These are phyloP conservation scores for Propsilocerus akamusi DNA, from an alignment of 1,140 invertebrate species.

Conservation along the genomic window DNA sequence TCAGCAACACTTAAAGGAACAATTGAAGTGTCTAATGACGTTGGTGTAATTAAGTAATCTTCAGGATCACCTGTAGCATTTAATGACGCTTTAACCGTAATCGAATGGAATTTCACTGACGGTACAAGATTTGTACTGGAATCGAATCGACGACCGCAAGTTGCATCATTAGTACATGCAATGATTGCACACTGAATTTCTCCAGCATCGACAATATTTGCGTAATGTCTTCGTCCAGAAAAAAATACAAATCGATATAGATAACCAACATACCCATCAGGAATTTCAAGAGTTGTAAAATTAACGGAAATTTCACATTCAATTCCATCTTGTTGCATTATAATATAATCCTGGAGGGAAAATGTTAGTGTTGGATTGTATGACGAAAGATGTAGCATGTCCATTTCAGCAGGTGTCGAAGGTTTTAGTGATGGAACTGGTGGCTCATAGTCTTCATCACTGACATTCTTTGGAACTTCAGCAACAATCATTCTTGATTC, in stretches of 20 bases:
- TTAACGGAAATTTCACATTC: not conserved
- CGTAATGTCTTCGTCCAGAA: not conserved
- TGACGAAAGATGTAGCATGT: not conserved
- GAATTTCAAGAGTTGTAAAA: not conserved
- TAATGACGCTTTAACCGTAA: constrained; percentile 11
- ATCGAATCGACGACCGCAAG: constrained; percentile 12
- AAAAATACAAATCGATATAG: not conserved
- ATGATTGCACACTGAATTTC: constrained; percentile 12
- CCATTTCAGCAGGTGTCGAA: not conserved
- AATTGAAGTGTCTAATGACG: constrained; percentile 11
- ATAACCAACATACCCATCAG: not conserved
- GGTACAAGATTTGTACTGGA: not conserved
- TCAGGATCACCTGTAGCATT: constrained; percentile 8
- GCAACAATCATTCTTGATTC: not conserved
- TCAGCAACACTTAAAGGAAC: constrained; percentile 11
- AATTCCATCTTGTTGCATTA: not conserved
- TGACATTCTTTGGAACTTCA: not conserved
- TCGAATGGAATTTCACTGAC: constrained; percentile 8
- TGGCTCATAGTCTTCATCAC: not conserved
- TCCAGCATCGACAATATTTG: not conserved
- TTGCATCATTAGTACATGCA: constrained; percentile 11
- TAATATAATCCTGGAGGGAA: not conserved
- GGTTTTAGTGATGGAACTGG: not conserved
- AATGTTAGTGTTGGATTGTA: not conserved
- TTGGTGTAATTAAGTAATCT: constrained; percentile 11